Evolutionary conservation across 2,888 invertebrate species (phyloP).

Genomic region (Lathronympha strigana): DNA sequence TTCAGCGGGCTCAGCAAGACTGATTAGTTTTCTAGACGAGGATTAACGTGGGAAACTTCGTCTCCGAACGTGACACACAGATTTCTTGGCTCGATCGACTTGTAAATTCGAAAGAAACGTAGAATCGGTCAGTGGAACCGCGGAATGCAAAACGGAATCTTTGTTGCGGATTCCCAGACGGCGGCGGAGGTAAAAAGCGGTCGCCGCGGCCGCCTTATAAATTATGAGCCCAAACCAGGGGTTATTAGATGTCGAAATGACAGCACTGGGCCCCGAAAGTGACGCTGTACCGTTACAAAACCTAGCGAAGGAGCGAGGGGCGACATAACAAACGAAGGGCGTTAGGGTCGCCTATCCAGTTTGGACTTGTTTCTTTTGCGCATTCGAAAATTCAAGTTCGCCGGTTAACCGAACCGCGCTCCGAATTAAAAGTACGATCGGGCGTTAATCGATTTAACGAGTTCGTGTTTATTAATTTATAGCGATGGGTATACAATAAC

Average conservation of each 20-base stretch:
- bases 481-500: constrained; percentile 59
- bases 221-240: constrained; percentile 68
- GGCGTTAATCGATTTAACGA: constrained; percentile 44
- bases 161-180: constrained; percentile 83
- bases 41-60: constrained; percentile 54
- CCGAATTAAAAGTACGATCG: constrained; percentile 29
- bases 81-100: constrained; percentile 61
- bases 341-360: constrained; percentile 66
- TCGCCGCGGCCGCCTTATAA: constrained; percentile 74
- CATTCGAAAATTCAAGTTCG: constrained; percentile 65
- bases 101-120: constrained; percentile 64
- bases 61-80: constrained; percentile 50
- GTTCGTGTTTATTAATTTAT: constrained; percentile 55
- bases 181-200: constrained; percentile 78
- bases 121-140: constrained; percentile 64
- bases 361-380: constrained; percentile 58
- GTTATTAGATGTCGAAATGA: constrained; percentile 78
- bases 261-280: constrained; percentile 57
- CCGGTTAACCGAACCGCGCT: constrained; percentile 50
- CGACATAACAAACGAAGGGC: constrained; percentile 68
- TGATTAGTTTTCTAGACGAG: constrained; percentile 41
- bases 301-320: constrained; percentile 52
- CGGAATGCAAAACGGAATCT: constrained; percentile 82
- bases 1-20: constrained; percentile 35
- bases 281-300: constrained; percentile 74